phyloP scores from a whole-genome alignment of 2,113 vertebrate species.

The Blennius ocellaris region DNA sequence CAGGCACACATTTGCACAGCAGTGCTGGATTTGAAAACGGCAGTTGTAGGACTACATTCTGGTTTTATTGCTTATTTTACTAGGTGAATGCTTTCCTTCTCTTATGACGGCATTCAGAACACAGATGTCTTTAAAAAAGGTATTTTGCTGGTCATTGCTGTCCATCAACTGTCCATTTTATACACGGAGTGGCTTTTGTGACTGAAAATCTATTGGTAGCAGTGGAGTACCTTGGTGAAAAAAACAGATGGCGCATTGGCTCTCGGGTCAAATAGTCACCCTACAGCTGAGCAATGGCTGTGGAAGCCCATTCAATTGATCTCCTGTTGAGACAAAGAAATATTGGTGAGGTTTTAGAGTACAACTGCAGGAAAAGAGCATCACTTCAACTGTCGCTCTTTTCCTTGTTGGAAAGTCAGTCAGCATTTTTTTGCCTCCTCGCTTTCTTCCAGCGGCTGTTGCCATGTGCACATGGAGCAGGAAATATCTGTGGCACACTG shows the following conservation, averaged over 20 bases:
- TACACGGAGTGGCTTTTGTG: slow-evolving; percentile 18
- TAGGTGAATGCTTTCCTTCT: slow-evolving; percentile 25
- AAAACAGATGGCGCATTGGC: slow-evolving; percentile 17
- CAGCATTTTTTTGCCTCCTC: slow-evolving; percentile 17
- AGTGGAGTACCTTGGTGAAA: background rate
- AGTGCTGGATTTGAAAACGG: slow-evolving; percentile 1
- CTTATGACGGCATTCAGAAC: slow-evolving; percentile 19
- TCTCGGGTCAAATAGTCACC: slow-evolving; percentile 27
- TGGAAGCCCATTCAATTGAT: slow-evolving; percentile 21
- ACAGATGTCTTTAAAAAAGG: background rate
- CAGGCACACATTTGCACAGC: slow-evolving; percentile 8
- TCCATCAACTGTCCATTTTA: slow-evolving; percentile 17
- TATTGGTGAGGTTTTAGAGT: slow-evolving; percentile 2
- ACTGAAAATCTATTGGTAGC: background rate
- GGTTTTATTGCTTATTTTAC: slow-evolving; percentile 45
- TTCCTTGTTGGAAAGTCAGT: slow-evolving; percentile 48
- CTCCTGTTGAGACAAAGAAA: slow-evolving; percentile 8
- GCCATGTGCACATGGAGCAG: slow-evolving; percentile 50
- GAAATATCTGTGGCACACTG: slow-evolving; percentile 60
- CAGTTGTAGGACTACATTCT: background rate
- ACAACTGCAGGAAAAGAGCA: background rate
- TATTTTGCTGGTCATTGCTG: slow-evolving; percentile 19
- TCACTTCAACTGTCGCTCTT: background rate
- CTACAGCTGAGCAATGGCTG: slow-evolving; percentile 12
- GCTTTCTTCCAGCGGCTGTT: slow-evolving; percentile 14